phyloP scores from a whole-genome alignment of 2,888 invertebrate species.

The Terebella lapidaria region DNA sequence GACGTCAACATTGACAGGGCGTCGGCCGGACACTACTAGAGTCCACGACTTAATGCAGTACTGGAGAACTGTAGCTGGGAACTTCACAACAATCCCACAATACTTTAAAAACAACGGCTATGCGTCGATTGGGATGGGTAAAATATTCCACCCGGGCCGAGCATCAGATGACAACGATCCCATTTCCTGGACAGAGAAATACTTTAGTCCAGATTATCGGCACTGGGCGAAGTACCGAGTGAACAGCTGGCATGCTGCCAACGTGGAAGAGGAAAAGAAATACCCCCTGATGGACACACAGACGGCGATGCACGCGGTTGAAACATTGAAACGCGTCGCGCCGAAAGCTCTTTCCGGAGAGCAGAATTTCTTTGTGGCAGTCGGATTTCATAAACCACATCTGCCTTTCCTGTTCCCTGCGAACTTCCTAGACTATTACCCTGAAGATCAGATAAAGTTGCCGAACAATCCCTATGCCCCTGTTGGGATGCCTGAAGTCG shows the following conservation, averaged over 20 bases:
- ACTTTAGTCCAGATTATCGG: constrained; percentile 20
- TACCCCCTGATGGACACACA: constrained; percentile 20
- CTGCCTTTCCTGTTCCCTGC: constrained; percentile 28
- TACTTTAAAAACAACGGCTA: constrained; percentile 22
- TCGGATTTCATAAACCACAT: constrained; percentile 28
- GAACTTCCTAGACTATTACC: constrained; percentile 21
- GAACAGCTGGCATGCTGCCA: constrained; percentile 28
- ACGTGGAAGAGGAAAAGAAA: constrained; percentile 16
- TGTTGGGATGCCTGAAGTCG: constrained; percentile 27
- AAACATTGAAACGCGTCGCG: constrained; percentile 14
- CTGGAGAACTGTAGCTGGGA: constrained; percentile 18
- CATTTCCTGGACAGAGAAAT: constrained; percentile 30
- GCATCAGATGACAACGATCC: constrained; percentile 63
- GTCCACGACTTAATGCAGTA: constrained; percentile 21
- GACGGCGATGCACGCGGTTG: constrained; percentile 19
- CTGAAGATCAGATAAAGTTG: constrained; percentile 17
- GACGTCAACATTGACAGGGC: constrained; percentile 22
- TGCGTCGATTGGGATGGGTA: constrained; percentile 15
- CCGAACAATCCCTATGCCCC: constrained; percentile 32
- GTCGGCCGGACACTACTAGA: constrained; percentile 23
- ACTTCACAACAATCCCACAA: constrained; percentile 21
- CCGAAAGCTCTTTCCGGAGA: constrained; percentile 2
- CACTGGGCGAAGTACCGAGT: constrained; percentile 12
- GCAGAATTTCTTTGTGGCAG: constrained; percentile 29
- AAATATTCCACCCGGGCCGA: constrained; percentile 21